phyloP scores from a whole-genome alignment of 2,888 invertebrate genomes.

The Brachyptera risi region DNA sequence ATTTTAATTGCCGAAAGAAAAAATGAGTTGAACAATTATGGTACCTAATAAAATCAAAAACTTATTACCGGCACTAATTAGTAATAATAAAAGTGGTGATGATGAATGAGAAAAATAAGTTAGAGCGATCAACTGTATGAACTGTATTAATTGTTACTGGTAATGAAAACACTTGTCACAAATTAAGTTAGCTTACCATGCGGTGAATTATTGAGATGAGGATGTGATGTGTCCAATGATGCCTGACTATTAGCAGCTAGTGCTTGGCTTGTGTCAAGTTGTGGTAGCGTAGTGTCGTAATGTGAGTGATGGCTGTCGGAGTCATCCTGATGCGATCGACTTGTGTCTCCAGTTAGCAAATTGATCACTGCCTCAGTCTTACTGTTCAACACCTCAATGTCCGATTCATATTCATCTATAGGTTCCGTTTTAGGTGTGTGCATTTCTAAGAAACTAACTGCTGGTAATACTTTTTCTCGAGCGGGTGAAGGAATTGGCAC shows the following conservation, averaged over 20 bases:
- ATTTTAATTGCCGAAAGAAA: too few relatives aligned
- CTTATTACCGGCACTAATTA: too few relatives aligned
- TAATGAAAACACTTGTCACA: too few relatives aligned
- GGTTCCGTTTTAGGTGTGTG: conserved; percentile 28
- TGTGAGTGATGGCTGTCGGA: not conserved
- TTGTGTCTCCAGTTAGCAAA: conserved; percentile 25
- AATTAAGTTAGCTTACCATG: not conserved
- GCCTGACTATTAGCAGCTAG: not conserved
- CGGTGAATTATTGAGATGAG: not conserved
- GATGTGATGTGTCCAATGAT: not conserved
- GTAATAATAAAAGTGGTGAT: too few relatives aligned
- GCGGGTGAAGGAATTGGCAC: conserved; percentile 4
- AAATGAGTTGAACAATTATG: too few relatives aligned
- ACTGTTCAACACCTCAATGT: conserved; percentile 24
- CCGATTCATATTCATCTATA: conserved; percentile 30
- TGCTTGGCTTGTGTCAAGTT: not conserved
- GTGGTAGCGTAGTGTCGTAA: not conserved
- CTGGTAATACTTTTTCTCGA: too few relatives aligned
- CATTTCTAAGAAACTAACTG: too few relatives aligned
- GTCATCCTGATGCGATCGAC: conserved; percentile 24
- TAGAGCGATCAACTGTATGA: too few relatives aligned
- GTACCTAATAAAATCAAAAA: too few relatives aligned
- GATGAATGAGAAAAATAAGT: too few relatives aligned
- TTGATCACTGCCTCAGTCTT: conserved; percentile 23
- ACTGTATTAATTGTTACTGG: too few relatives aligned